Evolutionary conservation across 2,113 vertebrate genomes (phyloP).

Genomic region (Brachypteracias leptosomus): DNA sequence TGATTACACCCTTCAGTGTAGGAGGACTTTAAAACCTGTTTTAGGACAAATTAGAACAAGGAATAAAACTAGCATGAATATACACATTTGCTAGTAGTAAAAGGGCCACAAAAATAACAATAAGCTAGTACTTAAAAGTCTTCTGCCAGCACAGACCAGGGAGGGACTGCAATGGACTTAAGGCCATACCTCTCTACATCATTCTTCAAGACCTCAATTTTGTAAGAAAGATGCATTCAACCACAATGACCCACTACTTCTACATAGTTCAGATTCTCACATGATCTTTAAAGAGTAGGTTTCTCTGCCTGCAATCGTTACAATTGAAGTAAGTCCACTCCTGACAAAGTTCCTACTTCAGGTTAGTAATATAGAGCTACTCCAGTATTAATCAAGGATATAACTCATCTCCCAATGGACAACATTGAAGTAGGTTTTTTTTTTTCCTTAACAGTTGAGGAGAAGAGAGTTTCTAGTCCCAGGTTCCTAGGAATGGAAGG

Average conservation of each 20-base stretch:
- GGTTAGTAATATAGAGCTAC: background rate
- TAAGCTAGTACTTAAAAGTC: background rate
- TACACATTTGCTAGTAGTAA: background rate
- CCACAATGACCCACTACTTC: background rate
- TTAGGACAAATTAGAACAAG: background rate
- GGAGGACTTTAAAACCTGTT: background rate
- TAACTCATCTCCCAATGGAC: background rate
- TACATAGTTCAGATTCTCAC: background rate
- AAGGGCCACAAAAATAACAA: background rate
- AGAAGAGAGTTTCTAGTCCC: background rate
- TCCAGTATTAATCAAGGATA: background rate
- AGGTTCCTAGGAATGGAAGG: background rate
- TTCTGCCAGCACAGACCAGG: background rate
- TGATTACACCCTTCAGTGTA: background rate
- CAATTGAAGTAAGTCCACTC: background rate
- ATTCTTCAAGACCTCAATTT: background rate
- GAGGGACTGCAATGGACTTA: background rate
- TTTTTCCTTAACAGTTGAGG: background rate
- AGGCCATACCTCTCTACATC: background rate
- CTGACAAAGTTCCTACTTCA: background rate
- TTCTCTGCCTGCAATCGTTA: background rate
- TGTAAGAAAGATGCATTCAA: background rate
- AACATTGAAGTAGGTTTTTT: background rate
- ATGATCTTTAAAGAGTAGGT: background rate
- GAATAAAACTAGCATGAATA: background rate